Evolutionary conservation across 2,113 vertebrate species (phyloP), one percentile per base, ranked within the genome.

Genomic region (Poeciliopsis turrubarensis): DNA sequence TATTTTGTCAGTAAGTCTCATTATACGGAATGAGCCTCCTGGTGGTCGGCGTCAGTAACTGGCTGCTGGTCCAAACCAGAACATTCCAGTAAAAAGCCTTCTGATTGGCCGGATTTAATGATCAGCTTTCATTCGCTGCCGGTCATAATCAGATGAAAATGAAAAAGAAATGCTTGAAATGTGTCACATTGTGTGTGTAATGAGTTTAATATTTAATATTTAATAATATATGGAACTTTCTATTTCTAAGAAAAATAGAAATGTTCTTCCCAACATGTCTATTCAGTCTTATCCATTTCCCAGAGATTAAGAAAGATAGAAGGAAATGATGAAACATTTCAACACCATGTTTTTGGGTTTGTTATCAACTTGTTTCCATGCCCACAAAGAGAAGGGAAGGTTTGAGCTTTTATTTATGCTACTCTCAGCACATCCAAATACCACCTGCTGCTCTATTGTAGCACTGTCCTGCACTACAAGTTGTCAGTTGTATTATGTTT

Each of bases 351-450:
- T 81, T 29, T 74, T 76, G 8, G 37, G 61, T 74, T 71, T 76
- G 26, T 85, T 86, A 86, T 87, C 11, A 77, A 31, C 62, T 64
- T 74, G 65, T 79, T 82, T 83, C 77, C 62, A 71, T 84, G 67
- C 76, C 57, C 41, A 74, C 39, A 57, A 31, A 67, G 39, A 84
- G 10, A 77, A 82, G 51, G 68, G 73, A 64, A 70, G 51, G 61
- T 68, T 57, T 47, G n/a, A 11, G 70, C 2, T 34, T 32, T 82
- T n/a, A 57, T 89, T 83, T 74, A 29, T 73, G 70, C 66, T 29
- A 54, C 70, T 32, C 17, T 90, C 82, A 86, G 73, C 62, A 85
- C 68, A 81, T 80, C n/a, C 60, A 82, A 80, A 78, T 70, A 69
- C 75, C 83, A 90, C 90, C 69, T 87, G 73, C 44, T 75, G 60